phyloP scores from a whole-genome alignment of 1,140 invertebrate genomes.

The Drosophila pectinifera region DNA sequence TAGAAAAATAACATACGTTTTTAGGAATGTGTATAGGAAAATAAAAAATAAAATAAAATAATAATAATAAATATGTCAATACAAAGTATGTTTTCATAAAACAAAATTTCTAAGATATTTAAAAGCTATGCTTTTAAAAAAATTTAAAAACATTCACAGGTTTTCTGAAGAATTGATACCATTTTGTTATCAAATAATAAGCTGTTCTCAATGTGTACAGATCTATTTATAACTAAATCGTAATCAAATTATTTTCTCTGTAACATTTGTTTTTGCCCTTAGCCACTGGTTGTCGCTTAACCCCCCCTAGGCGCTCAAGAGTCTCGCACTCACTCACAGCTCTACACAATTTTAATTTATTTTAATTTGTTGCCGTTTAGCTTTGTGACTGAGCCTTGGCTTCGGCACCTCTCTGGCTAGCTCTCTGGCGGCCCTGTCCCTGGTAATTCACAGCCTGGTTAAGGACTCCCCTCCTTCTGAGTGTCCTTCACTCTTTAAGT shows the following conservation, averaged over 20 bases:
- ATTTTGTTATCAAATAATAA: too few relatives aligned
- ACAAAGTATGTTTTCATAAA: too few relatives aligned
- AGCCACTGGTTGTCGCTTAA: slow-evolving; percentile 10
- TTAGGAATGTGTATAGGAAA: too few relatives aligned
- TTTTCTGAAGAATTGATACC: too few relatives aligned
- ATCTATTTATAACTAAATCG: too few relatives aligned
- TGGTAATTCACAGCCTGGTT: slow-evolving; percentile 9
- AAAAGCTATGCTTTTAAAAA: too few relatives aligned
- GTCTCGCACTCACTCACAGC: slow-evolving; percentile 43
- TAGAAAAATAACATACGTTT: too few relatives aligned
- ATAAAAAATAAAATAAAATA: too few relatives aligned
- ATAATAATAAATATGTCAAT: too few relatives aligned
- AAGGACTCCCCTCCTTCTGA: slow-evolving; percentile 11
- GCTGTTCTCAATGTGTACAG: too few relatives aligned
- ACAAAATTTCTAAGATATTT: too few relatives aligned
- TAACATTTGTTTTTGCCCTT: not conserved
- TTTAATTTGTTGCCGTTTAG: slow-evolving; percentile 61
- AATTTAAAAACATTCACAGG: too few relatives aligned
- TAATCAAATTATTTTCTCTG: not conserved
- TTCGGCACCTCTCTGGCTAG: not conserved
- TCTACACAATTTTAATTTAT: slow-evolving; percentile 60
- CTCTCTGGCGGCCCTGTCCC: not conserved
- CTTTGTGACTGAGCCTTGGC: slow-evolving; percentile 37
- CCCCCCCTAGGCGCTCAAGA: slow-evolving; percentile 25
- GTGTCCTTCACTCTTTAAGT: slow-evolving; percentile 34